Conservation (phyloP, 2,888 invertebrate genomes). For the Euplagia quadripunctaria region DNA sequence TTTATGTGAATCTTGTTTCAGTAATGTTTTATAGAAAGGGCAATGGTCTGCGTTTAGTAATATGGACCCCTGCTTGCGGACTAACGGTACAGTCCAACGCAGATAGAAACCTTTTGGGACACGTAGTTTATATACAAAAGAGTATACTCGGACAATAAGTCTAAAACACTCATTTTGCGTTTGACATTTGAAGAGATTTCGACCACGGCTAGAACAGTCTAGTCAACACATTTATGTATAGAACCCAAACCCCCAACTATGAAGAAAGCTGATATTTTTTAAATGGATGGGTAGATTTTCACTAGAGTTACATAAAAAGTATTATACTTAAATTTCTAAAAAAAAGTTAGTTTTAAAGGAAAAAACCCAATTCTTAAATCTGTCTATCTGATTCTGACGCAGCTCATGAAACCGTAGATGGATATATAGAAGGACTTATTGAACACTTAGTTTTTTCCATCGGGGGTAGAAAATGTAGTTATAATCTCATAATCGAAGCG, state of each 20-base stretch:
- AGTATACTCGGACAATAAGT: neutral
- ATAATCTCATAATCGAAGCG: neutral
- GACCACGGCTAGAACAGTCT: too few relatives aligned
- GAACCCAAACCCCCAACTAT: neutral
- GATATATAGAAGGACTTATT: neutral
- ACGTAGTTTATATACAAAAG: neutral
- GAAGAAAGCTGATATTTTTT: neutral
- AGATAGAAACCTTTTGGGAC: neutral
- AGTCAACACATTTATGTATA: neutral
- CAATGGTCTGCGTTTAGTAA: slow-evolving; percentile 12
- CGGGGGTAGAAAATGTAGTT: neutral
- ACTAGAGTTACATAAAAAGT: neutral
- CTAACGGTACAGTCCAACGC: slow-evolving; percentile 10
- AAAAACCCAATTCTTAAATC: too few relatives aligned
- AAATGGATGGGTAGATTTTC: neutral
- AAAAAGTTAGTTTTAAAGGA: neutral
- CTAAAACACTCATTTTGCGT: neutral
- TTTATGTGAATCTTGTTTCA: slow-evolving; percentile 16
- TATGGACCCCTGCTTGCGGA: neutral
- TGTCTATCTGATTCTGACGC: neutral
- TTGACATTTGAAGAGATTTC: neutral
- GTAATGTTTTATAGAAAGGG: slow-evolving; percentile 10
- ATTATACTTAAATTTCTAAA: neutral
- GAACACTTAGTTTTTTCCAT: neutral
- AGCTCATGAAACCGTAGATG: too few relatives aligned